A percentile compares a stretch with the other conserved stretches of the same genome.
These are phyloP conservation scores for Anoplopoma fimbria DNA, from an alignment of 2,113 vertebrate species.

Conservation along the genomic window DNA sequence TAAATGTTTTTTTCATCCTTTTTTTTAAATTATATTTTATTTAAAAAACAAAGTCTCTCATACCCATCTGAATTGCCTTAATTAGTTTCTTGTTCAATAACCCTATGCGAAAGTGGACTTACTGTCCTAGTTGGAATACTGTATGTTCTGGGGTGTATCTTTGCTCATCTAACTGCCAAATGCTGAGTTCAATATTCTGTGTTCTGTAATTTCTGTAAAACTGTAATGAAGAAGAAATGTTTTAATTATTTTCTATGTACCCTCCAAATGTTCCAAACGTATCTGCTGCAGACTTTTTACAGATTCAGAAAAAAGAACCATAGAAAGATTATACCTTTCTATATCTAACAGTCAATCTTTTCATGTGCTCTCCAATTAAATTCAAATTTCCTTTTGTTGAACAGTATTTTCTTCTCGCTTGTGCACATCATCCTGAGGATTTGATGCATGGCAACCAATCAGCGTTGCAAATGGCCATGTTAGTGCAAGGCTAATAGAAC, in stretches of 20 bases:
- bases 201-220: not conserved
- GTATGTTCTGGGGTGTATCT: not conserved
- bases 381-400: not conserved
- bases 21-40: not conserved
- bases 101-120: not conserved
- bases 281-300: constrained; percentile 20
- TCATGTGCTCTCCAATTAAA: constrained; percentile 3
- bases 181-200: constrained; percentile 18
- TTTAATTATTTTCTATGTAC: constrained; percentile 43
- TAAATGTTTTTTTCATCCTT: not conserved
- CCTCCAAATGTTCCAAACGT: constrained; percentile 10
- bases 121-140: not conserved
- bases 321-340: not conserved
- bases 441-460: constrained; percentile 11
- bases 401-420: not conserved
- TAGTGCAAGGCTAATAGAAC: constrained; percentile 24
- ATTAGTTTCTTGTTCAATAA: not conserved
- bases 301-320: constrained; percentile 1
- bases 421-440: constrained; percentile 3
- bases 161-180: constrained; percentile 15
- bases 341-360: not conserved
- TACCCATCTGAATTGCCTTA: not conserved
- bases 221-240: constrained; percentile 36
- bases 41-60: not conserved
- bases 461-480: constrained; percentile 27